Base-by-base conservation (phyloP, 2,113 vertebrate genomes). In the Stercorarius parasiticus region DNA sequence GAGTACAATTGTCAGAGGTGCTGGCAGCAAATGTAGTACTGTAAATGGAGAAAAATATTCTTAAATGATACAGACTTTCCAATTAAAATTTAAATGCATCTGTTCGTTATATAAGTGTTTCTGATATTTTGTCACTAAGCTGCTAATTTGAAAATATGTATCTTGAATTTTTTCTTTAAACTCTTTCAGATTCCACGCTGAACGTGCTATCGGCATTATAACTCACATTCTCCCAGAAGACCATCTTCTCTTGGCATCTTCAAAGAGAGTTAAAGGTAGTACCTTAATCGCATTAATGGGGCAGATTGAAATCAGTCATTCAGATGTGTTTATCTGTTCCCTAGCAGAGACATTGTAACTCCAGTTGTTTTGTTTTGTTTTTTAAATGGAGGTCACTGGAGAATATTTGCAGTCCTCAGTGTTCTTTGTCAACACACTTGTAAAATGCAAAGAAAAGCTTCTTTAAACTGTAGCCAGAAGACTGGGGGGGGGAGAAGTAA, bases 151-250 rank as follows among this genome's bases (percentile, higher is more conserved):
- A 3, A 45, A 72, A 58, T 66, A 26, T 9, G 0, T 4, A 16
- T 43, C 78, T 52, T 64, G 52, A 55, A 4, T 29, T 36, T 50
- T 86, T 69, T 14, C 32, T 93, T 69, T 93, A 2, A 69, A 61
- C 96, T 70, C 93, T 97, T 97, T 17, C 97, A 99, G 99, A 97
- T 99, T 99, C 97, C 99, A 99, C 42, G 99, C 99, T 96, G 99
- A 99, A 98, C 99, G 99, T 98, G 99, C 99, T 98, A 99, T 99
- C 98, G 99, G 99, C 97, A 99, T 99, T 98, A 99, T 99, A 93
- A 99, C 99, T 97, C 99, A 99, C 97, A 99, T 99, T 98, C 99
- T 99, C 96, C 99, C 99, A 93, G 99, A 99, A 98, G 99, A 99
- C 95, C 99, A 99, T 98, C 99, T 99, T 95, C 98, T 99, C 93